Base-by-base conservation (phyloP, 2,113 vertebrate species). In the Gila orcuttii region DNA sequence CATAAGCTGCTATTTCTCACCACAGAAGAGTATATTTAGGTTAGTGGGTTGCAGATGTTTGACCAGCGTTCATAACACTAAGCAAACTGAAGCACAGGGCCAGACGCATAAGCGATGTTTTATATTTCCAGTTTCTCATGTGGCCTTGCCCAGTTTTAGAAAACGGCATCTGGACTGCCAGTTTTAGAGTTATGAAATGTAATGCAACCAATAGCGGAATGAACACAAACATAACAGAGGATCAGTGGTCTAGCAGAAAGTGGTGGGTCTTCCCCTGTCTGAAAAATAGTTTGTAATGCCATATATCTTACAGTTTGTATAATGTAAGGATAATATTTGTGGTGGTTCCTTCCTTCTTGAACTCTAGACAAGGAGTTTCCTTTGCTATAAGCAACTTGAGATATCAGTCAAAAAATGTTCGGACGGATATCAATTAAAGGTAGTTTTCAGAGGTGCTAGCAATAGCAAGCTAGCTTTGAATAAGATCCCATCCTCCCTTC, bases 1-100 rank as follows among this genome's bases (percentile, higher is more conserved):
- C 86, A 84, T 84, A 84, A 87, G 69, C 62, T 83, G 81, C 79
- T 86, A 85, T 84, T 89, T 82, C 82, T 75, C 50, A 39, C 64
- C 84, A 82, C 87, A 87, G 87, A 85, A 71, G 60, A 88, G 85
- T 86, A 83, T 62, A 84, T 79, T 90, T 68, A 68, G 82, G 76
- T 87, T 89, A 90, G 68, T 83, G 82, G 60, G 69, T 85, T 89
- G 62, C 85, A 89, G 86, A 84, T 89, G 85, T 89, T 87, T 81
- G 52, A 78, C 60, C 86, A 31, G 25, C 83, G 62, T 86, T 88
- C 64, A 85, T 78, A 79, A 39, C 77, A 85, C 83, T 47, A 64
- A 74, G 75, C 79, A 55, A 84, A 85, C 59, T 69, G 47, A 45
- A 74, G 80, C 25, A 19, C 23, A 0, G 19, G 75, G 79, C 73